Conservation (phyloP, 2,888 invertebrate species). For the Pristionchus exspectatus region DNA sequence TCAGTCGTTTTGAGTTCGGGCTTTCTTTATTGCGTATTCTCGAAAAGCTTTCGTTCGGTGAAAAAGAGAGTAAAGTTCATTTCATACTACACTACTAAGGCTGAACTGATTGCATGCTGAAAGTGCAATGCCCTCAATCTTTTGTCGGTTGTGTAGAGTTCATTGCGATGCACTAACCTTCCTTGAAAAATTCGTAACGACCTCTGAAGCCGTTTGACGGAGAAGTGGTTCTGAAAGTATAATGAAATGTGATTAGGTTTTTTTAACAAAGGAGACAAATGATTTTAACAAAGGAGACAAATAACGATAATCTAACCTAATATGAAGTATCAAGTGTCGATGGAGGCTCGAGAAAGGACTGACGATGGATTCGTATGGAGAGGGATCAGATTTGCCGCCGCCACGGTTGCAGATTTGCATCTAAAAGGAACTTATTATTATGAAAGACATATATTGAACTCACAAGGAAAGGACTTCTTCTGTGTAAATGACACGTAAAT, state of each 20-base stretch:
- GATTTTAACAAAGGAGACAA: background rate
- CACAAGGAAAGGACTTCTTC: too few relatives aligned
- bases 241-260: background rate
- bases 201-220: conserved; percentile 31
- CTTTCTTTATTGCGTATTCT: background rate
- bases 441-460: too few relatives aligned
- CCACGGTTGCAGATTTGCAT: conserved; percentile 33
- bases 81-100: too few relatives aligned
- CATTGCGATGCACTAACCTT: conserved; percentile 9
- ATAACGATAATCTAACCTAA: background rate
- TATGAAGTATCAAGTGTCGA: conserved; percentile 19
- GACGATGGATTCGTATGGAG: background rate
- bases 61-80: background rate
- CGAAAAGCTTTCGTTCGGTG: background rate
- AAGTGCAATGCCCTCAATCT: background rate
- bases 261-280: background rate
- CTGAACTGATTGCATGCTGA: background rate
- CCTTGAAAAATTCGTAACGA: conserved; percentile 23
- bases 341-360: conserved; percentile 23
- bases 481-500: too few relatives aligned
- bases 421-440: background rate
- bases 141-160: background rate
- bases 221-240: background rate
- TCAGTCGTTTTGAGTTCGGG: background rate
- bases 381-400: background rate